Evolutionary conservation across 2,797 vertebrate species (phyloP).

Genomic region (Chelon labrosus): DNA sequence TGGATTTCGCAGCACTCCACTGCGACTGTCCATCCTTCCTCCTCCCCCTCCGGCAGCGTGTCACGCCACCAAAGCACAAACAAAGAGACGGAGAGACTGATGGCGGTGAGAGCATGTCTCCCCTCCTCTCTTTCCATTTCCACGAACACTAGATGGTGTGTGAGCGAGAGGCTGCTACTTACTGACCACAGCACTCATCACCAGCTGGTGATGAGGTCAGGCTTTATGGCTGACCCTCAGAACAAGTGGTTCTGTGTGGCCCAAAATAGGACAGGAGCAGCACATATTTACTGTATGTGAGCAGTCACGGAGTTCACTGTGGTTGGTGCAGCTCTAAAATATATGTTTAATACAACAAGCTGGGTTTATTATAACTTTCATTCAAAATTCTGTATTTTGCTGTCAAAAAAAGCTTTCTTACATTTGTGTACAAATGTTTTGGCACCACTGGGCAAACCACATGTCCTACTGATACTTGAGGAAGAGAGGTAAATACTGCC

Average conservation of each 20-base stretch:
- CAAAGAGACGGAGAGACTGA: conserved; percentile 56
- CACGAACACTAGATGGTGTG: conserved; percentile 55
- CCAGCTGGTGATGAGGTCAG: conserved; percentile 76
- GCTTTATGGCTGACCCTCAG: conserved; percentile 65
- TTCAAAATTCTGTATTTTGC: background rate
- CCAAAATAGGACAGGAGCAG: conserved; percentile 45
- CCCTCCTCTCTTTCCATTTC: conserved; percentile 54
- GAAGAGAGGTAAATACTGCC: background rate
- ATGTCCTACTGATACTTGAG: background rate
- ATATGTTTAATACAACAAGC: background rate
- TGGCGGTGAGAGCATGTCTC: conserved; percentile 42
- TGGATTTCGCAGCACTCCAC: conserved; percentile 63
- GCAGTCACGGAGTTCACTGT: conserved; percentile 33
- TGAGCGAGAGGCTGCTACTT: conserved; percentile 30
- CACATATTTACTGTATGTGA: conserved; percentile 41
- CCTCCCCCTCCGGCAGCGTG: conserved; percentile 32
- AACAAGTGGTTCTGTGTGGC: conserved; percentile 63
- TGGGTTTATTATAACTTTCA: background rate
- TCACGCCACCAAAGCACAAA: conserved; percentile 64
- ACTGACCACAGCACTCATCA: conserved; percentile 65
- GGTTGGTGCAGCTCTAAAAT: conserved; percentile 15
- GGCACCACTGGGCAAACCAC: background rate
- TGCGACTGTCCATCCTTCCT: conserved; percentile 49
- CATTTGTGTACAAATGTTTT: background rate
- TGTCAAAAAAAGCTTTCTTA: background rate